Evolutionary conservation across 2,797 vertebrate genomes (phyloP), one percentile per base, ranked within the genome.

Genomic region (Momotus momota): DNA sequence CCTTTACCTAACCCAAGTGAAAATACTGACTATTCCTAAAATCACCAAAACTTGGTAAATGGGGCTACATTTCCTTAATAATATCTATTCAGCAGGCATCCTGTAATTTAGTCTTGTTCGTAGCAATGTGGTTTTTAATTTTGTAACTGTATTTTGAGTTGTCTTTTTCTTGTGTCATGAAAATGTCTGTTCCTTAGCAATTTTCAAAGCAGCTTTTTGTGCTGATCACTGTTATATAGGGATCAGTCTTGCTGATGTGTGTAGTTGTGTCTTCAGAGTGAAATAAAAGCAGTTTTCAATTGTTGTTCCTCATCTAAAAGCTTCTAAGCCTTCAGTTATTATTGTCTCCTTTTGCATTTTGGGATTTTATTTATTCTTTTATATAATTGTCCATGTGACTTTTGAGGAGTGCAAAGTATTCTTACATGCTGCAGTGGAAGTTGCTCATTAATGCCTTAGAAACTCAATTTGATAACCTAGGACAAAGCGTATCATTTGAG

Each of bases 381-480:
- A 25, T 43, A 21, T 67, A n/a, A 51, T 26, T 79, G 45, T 66
- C 64, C 33, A 8, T 66, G 66, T 81, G 88, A 92, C 90, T 95
- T 91, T 71, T 84, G 70, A 79, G 40, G 82, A 72, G 60, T 80
- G 54, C 62, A 45, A 60, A 84, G 67, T 86, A 91, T 86, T 33
- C 78, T 84, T 93, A 31, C 40, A 29, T 70, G 79, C 78, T 87
- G n/a, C 78, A 69, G 51, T 89, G 78, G 55, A 89, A 94, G 51
- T 55, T 72, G 48, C 60, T 94, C 45, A 62, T 93, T 89, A 85
- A 91, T 54, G 85, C 57, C 64, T 83, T 91, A 85, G 41, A 66
- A 92, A 92, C 58, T 93, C 58, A 2, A 2, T 86, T 82, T 88
- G 65, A 78, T 57, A 74, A 86, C 69, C 65, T 64, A 61, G 88